These are phyloP conservation scores for Drosophila borealis DNA, from an alignment of 2,888 invertebrate species.

Conservation along the genomic window DNA sequence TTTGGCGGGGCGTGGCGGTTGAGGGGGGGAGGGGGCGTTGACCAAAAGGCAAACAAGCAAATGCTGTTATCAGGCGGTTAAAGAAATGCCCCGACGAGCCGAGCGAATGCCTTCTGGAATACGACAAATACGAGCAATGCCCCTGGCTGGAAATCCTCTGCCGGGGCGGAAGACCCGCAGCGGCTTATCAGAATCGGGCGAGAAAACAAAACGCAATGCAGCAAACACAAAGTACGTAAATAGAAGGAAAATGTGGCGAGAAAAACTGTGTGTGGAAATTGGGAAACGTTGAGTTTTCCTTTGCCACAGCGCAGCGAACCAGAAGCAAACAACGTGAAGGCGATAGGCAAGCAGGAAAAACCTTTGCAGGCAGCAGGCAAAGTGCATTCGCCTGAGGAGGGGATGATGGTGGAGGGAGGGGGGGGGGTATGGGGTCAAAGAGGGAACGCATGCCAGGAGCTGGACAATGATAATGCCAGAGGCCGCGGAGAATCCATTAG, in stretches of 20 bases:
- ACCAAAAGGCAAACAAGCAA: conserved; percentile 49
- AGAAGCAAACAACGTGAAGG: not conserved
- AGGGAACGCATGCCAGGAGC: conserved; percentile 52
- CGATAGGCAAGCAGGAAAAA: conserved; percentile 61
- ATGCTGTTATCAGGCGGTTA: conserved; percentile 44
- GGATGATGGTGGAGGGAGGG: not conserved
- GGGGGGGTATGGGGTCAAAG: not conserved
- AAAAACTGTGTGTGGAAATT: conserved; percentile 13
- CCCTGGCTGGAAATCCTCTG: conserved; percentile 65
- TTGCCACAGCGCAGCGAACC: conserved; percentile 14
- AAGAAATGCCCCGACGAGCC: conserved; percentile 6
- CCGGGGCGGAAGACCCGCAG: conserved; percentile 70
- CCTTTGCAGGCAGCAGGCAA: conserved; percentile 60
- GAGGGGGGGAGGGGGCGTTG: conserved; percentile 60
- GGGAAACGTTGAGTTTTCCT: conserved; percentile 30
- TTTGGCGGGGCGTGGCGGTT: conserved; percentile 59
- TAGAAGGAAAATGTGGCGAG: conserved; percentile 37
- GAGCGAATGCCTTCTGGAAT: conserved; percentile 12
- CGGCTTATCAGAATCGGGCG: conserved; percentile 61
- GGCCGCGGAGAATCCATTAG: conserved; percentile 68
- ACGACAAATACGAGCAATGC: conserved; percentile 21
- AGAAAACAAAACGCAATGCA: conserved; percentile 37
- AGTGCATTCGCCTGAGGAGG: conserved; percentile 68
- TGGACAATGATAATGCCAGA: conserved; percentile 63
- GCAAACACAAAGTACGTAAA: conserved; percentile 41